Evolutionary conservation across 2,888 invertebrate genomes (phyloP).

Genomic region (Pyralis farinalis): DNA sequence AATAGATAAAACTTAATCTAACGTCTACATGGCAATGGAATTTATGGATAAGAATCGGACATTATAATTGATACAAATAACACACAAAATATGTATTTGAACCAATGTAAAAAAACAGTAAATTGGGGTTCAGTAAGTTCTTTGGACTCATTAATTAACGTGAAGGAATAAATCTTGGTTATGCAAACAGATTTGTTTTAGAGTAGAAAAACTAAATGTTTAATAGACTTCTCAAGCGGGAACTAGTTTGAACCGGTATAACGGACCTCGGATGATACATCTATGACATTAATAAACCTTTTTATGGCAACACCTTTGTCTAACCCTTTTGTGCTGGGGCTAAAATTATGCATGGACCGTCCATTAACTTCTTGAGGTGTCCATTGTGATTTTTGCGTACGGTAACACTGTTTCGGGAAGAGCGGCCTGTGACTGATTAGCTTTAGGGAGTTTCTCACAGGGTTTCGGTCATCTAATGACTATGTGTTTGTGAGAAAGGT

Average conservation of each 20-base stretch:
- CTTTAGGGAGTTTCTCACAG: slow-evolving; percentile 50
- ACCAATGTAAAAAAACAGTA: slow-evolving; percentile 12
- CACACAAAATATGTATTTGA: neutral
- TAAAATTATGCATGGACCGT: slow-evolving; percentile 62
- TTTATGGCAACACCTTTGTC: slow-evolving; percentile 62
- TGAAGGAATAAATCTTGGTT: slow-evolving; percentile 46
- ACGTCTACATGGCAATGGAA: neutral
- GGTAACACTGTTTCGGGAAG: slow-evolving; percentile 55
- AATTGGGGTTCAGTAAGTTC: slow-evolving; percentile 7
- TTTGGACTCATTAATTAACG: slow-evolving; percentile 25
- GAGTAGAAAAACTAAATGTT: slow-evolving; percentile 32
- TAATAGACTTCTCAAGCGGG: slow-evolving; percentile 32
- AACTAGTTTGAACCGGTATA: slow-evolving; percentile 53
- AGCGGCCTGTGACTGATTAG: slow-evolving; percentile 70
- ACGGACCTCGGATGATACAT: slow-evolving; percentile 63
- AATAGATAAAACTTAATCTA: neutral
- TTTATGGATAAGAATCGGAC: slow-evolving; percentile 12
- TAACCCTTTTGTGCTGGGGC: slow-evolving; percentile 60
- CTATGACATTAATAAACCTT: slow-evolving; percentile 68
- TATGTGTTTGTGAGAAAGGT: slow-evolving; percentile 34
- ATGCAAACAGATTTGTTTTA: slow-evolving; percentile 23
- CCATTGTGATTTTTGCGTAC: slow-evolving; percentile 72
- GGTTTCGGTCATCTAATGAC: slow-evolving; percentile 52
- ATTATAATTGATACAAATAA: neutral
- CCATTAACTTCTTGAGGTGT: slow-evolving; percentile 64